Base-by-base conservation (phyloP, 2,113 vertebrate species). In the Zosterops lateralis region DNA sequence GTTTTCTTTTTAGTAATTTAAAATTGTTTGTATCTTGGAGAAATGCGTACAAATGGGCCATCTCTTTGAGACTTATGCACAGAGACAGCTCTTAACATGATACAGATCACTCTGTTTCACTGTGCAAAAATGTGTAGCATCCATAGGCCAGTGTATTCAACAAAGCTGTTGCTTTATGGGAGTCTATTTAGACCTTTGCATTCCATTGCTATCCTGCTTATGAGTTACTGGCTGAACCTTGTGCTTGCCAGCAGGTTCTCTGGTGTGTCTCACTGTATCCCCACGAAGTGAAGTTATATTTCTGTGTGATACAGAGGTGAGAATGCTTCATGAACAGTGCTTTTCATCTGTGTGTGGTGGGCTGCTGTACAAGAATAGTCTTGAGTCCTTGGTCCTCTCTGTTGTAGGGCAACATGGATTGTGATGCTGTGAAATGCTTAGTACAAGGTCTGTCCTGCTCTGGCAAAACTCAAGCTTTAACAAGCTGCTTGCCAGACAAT, bases 281-380 rank as follows among this genome's bases (percentile, higher is more conserved):
- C 42, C 26, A 20, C 25, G 12, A 45, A 61, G 11, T 38, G 60
- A 51, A 53, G 13, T 34, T 57, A 1, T 9, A 12, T 50, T 90
- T 76, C 47, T 44, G 12, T 24, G 24, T 25, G 38, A 53, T 24
- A 15, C 10, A 54, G 38, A 16, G 5, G 45, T 51, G 58, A 48
- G 31, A 47, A 42, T 58, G 15, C 12, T 40, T 42, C 14, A 6
- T 9, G 10, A 7, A 3, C 0, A 0, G 5, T 56, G 38, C 21
- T 80, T 75, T 77, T 56, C 42, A 20, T n/a, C 38, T 14, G 17
- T 4, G 18, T 50, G 15, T 31, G 7, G 15, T 45, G 20, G 15
- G 36, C 18, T 77, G 51, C 47, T 83, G 29, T 47, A 32, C 4
- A 62, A 71, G 34, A 50, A n/a, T 54, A 58, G 12, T 38, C 38